phyloP scores from a whole-genome alignment of 2,797 vertebrate genomes.

The Sternotherus odoratus region DNA sequence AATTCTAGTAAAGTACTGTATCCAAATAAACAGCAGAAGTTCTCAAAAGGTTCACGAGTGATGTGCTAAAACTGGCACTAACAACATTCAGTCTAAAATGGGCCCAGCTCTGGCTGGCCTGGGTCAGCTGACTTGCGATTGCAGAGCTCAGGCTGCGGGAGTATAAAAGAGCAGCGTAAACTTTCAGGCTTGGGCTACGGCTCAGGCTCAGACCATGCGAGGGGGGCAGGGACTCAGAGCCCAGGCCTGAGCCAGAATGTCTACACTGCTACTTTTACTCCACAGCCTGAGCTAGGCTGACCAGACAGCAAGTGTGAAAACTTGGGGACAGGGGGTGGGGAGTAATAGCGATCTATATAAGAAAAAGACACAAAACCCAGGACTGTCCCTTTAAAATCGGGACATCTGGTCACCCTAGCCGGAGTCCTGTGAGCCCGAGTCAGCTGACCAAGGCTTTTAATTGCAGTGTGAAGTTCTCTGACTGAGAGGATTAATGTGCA shows the following conservation, averaged over 20 bases:
- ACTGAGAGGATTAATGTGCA: not conserved
- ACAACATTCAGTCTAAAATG: constrained; percentile 5
- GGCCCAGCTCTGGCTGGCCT: not conserved
- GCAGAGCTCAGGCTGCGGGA: not conserved
- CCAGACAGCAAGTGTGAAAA: no score
- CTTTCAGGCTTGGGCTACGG: not conserved
- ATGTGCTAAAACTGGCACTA: constrained; percentile 59
- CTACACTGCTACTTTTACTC: not conserved
- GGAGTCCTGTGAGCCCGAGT: not conserved
- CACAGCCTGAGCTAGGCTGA: not conserved
- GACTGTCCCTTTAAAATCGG: no score
- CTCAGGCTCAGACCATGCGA: not conserved
- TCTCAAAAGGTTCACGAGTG: constrained; percentile 42
- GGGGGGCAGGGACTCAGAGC: no score
- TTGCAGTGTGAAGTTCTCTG: no score
- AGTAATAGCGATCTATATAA: no score
- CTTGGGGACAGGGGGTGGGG: no score
- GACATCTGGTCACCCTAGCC: not conserved
- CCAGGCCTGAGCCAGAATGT: not conserved
- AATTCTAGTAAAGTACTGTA: not conserved
- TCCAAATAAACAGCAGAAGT: not conserved
- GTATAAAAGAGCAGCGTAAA: not conserved
- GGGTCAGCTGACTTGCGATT: not conserved
- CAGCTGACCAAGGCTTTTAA: not conserved
- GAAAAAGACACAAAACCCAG: no score